Evolutionary conservation across 2,888 invertebrate species (phyloP).

Genomic region (Alloscopus bannaensis): DNA sequence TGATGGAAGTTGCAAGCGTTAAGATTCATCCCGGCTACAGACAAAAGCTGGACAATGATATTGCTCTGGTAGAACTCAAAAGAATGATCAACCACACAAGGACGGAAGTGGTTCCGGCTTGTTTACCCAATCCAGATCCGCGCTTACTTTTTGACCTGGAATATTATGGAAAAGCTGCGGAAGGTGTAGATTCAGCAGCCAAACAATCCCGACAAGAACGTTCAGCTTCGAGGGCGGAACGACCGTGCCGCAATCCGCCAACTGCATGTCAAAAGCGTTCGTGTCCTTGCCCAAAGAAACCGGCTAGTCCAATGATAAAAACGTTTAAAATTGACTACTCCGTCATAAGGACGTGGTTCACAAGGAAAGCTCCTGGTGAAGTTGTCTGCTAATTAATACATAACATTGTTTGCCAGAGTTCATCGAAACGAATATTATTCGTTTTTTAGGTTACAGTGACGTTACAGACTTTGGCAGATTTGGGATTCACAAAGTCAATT

Average conservation of each 20-base stretch:
- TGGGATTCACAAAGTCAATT: background rate
- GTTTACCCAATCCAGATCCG: constrained; percentile 12
- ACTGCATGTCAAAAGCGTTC: constrained; percentile 25
- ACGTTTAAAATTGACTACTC: background rate
- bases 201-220: no score
- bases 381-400: no score
- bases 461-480: constrained; percentile 28
- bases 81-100: constrained; percentile 22
- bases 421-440: no score
- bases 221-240: no score
- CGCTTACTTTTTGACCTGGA: background rate
- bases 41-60: constrained; percentile 43
- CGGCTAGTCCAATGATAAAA: background rate
- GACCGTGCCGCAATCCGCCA: constrained; percentile 35
- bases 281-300: constrained; percentile 15
- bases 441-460: constrained; percentile 22
- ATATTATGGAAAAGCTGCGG: background rate
- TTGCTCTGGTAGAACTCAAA: constrained; percentile 45
- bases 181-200: background rate
- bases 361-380: constrained; percentile 21
- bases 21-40: constrained; percentile 41
- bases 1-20: constrained; percentile 11
- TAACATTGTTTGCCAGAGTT: no score
- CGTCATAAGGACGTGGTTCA: constrained; percentile 37
- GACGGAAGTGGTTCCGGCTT: constrained; percentile 38